A percentile compares a stretch with the other conserved stretches of the same genome.
Evolutionary conservation across 2,113 vertebrate genomes (phyloP).

Genomic region (Sylvia atricapilla): DNA sequence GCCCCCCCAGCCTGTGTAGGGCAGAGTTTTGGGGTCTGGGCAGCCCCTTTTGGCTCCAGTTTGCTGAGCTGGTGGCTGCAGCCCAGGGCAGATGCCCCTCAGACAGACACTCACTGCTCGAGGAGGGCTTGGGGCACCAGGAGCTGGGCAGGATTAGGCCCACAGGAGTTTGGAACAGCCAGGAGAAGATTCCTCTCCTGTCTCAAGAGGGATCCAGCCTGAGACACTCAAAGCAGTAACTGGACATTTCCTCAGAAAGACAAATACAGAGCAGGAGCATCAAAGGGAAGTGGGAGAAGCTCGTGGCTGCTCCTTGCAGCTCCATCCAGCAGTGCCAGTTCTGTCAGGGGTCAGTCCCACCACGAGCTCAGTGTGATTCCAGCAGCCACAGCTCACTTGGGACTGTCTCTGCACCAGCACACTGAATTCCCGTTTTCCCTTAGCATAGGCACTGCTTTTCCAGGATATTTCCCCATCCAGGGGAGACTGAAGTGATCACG

Average conservation of each 20-base stretch:
- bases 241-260: neutral
- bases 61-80: neutral
- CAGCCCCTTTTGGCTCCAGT: neutral
- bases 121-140: neutral
- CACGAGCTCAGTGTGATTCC: rapidly evolving
- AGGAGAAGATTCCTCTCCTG: neutral
- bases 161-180: neutral
- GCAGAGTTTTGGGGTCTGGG: neutral
- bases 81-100: neutral
- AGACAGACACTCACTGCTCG: rapidly evolving
- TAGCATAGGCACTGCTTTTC: neutral
- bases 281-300: neutral
- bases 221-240: neutral
- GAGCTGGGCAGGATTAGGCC: rapidly evolving
- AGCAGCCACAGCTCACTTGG: neutral
- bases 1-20: neutral
- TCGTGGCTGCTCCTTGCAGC: rapidly evolving
- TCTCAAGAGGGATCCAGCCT: neutral
- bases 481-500: neutral
- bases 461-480: neutral
- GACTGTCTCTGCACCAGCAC: neutral
- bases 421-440: neutral
- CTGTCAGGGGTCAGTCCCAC: neutral
- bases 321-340: neutral
- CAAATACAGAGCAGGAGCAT: neutral